A percentile compares a stretch with the other conserved stretches of the same genome.
Conservation (phyloP, 2,888 invertebrate species). For the Calephelis perditalis region DNA sequence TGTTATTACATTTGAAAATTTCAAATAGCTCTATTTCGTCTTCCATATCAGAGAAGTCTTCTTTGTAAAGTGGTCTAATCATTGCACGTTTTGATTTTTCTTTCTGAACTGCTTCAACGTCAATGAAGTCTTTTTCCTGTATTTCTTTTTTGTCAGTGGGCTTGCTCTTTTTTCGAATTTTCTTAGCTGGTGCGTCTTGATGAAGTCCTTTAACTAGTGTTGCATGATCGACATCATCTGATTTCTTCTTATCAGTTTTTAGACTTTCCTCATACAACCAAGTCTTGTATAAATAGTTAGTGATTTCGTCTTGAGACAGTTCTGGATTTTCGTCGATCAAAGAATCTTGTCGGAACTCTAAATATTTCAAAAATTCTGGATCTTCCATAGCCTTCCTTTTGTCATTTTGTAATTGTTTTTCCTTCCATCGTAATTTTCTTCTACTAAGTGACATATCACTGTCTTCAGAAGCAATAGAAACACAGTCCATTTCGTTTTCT, state of each 20-base stretch:
- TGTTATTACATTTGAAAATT: slow-evolving; percentile 41
- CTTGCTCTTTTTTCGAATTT: slow-evolving; percentile 43
- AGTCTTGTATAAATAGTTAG: slow-evolving; percentile 66
- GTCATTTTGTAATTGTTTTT: slow-evolving; percentile 32
- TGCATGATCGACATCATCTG: slow-evolving; percentile 48
- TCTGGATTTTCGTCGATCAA: slow-evolving; percentile 74
- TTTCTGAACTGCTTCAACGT: slow-evolving; percentile 35
- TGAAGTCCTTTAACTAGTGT: slow-evolving; percentile 51
- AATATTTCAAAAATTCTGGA: slow-evolving; percentile 69
- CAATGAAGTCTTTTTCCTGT: slow-evolving; percentile 21
- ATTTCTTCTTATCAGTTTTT: slow-evolving; percentile 39
- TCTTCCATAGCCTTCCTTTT: slow-evolving; percentile 40
- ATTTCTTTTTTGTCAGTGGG: slow-evolving; percentile 35
- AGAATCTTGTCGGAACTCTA: slow-evolving; percentile 65
- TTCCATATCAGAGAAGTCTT: slow-evolving; percentile 55
- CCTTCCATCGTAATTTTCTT: slow-evolving; percentile 33
- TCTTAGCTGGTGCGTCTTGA: slow-evolving; percentile 38
- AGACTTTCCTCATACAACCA: slow-evolving; percentile 60
- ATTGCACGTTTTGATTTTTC: slow-evolving; percentile 57
- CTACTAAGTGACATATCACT: slow-evolving; percentile 40
- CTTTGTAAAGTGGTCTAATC: slow-evolving; percentile 43
- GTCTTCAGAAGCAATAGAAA: slow-evolving; percentile 37
- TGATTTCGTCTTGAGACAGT: slow-evolving; percentile 62
- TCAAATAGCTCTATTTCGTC: slow-evolving; percentile 49
- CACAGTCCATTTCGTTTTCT: slow-evolving; percentile 32